A percentile compares a stretch with the other conserved stretches of the same genome.
Conservation (phyloP, 2,797 vertebrate species). For the Cyprinodon diabolis region DNA sequence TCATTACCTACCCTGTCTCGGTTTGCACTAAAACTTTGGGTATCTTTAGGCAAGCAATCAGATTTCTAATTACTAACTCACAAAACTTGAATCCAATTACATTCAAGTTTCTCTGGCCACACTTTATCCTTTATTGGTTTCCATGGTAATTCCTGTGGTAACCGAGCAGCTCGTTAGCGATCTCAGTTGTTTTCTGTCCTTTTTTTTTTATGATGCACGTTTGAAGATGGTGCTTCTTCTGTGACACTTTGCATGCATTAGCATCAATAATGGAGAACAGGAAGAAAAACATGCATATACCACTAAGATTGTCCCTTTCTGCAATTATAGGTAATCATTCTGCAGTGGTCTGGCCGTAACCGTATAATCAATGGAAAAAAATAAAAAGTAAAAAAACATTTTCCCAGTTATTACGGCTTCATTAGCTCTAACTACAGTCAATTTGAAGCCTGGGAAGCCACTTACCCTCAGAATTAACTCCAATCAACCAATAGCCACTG, state of each 20-base stretch:
- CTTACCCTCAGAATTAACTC: slow-evolving; percentile 38
- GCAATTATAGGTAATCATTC: slow-evolving; percentile 63
- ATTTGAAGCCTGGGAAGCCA: slow-evolving; percentile 45
- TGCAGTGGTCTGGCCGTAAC: slow-evolving; percentile 32
- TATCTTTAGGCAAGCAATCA: slow-evolving; percentile 47
- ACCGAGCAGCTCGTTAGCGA: slow-evolving; percentile 56
- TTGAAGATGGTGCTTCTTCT: slow-evolving; percentile 49
- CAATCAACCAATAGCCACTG: slow-evolving; percentile 27
- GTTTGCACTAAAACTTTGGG: slow-evolving; percentile 29
- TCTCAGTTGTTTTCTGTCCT: slow-evolving; percentile 31
- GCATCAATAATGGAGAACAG: slow-evolving; percentile 46
- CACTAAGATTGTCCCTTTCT: slow-evolving; percentile 27
- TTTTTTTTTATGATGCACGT: slow-evolving; percentile 37
- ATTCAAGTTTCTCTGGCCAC: slow-evolving; percentile 35
- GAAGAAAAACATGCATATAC: slow-evolving; percentile 10
- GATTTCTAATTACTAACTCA: slow-evolving; percentile 45
- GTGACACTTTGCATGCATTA: slow-evolving; percentile 47
- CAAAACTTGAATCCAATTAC: slow-evolving; percentile 54
- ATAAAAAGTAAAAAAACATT: slow-evolving; percentile 49
- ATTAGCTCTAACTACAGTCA: slow-evolving; percentile 57
- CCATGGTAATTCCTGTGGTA: slow-evolving; percentile 54
- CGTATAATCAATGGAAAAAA: slow-evolving; percentile 46
- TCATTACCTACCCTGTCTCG: slow-evolving; percentile 33
- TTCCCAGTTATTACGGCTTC: slow-evolving; percentile 51
- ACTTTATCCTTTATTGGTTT: slow-evolving; percentile 54